Percentiles rank a stretch among this genome's conserved stretches.
phyloP scores from a whole-genome alignment of 2,113 vertebrate genomes.

The Fulmarus glacialis region DNA sequence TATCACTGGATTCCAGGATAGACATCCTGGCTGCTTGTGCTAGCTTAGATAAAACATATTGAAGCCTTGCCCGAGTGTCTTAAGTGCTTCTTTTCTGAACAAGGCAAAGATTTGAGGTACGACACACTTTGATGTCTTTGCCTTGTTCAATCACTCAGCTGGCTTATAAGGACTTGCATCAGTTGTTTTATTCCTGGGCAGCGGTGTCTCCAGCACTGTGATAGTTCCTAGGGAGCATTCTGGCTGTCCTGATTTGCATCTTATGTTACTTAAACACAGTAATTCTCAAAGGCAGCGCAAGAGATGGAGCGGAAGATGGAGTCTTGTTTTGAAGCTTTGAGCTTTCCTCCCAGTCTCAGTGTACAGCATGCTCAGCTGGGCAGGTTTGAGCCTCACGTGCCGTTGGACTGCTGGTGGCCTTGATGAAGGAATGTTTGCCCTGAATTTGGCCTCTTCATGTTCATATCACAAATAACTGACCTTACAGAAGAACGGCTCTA shows the following conservation, averaged over 20 bases:
- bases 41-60: neutral
- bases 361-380: neutral
- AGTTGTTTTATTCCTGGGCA: neutral
- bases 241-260: neutral
- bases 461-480: neutral
- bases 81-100: neutral
- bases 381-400: rapidly evolving
- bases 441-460: rapidly evolving
- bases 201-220: neutral
- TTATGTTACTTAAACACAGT: neutral
- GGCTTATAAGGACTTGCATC: neutral
- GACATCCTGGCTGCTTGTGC: neutral
- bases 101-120: neutral
- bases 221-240: neutral
- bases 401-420: neutral
- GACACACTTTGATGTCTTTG: neutral
- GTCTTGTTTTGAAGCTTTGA: neutral
- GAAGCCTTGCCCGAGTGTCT: neutral
- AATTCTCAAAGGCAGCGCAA: neutral
- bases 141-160: neutral
- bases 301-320: neutral
- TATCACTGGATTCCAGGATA: neutral
- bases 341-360: rapidly evolving
- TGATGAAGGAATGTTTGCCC: neutral
- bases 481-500: neutral